These are phyloP conservation scores for Synanthedon vespiformis DNA, from an alignment of 2,888 invertebrate genomes.

Conservation along the genomic window DNA sequence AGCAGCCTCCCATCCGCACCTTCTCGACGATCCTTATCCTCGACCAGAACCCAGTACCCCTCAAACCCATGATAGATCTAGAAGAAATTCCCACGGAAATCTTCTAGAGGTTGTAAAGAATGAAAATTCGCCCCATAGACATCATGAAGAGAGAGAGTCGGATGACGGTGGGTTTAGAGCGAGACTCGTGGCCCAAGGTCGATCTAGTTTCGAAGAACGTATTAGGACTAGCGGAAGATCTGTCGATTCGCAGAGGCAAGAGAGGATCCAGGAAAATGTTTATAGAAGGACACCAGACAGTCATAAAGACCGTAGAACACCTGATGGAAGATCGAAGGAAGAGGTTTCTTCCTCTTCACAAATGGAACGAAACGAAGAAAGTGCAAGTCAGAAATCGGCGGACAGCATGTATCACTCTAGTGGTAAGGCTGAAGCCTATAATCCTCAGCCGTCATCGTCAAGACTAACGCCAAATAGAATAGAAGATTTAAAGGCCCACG, in stretches of 20 bases:
- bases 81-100: constrained; percentile 73
- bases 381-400: constrained; percentile 57
- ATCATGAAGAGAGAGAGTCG: constrained; percentile 64
- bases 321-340: constrained; percentile 48
- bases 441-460: constrained; percentile 62
- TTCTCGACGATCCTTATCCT: constrained; percentile 62
- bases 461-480: constrained; percentile 56
- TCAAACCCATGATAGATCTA: constrained; percentile 46
- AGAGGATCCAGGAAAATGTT: constrained; percentile 32
- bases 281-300: constrained; percentile 55
- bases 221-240: constrained; percentile 59
- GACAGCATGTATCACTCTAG: constrained; percentile 73
- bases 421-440: constrained; percentile 46
- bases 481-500: constrained; percentile 59
- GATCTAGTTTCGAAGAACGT: constrained; percentile 53
- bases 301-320: constrained; percentile 36
- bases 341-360: constrained; percentile 32
- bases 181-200: constrained; percentile 46
- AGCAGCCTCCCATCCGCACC: constrained; percentile 77
- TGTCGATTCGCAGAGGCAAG: constrained; percentile 38
- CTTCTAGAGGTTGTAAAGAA: constrained; percentile 59
- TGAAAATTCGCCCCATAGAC: constrained; percentile 32
- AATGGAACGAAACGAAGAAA: constrained; percentile 47
- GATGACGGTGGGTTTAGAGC: constrained; percentile 74
- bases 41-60: constrained; percentile 45